Conservation (phyloP, 2,113 vertebrate genomes). For the Microtus montanus region DNA sequence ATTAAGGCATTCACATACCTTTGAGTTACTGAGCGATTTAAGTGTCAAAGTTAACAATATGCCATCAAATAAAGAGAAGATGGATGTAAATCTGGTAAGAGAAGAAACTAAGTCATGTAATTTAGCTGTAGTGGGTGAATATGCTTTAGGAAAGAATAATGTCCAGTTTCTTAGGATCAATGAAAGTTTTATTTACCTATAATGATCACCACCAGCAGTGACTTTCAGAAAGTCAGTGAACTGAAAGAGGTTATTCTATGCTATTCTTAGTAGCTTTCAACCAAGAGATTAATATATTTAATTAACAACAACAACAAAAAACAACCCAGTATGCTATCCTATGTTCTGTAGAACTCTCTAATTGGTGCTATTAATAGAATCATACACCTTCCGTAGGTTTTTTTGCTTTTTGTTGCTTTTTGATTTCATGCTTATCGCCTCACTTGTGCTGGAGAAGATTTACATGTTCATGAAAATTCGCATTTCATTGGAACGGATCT, state of each 20-base stretch:
- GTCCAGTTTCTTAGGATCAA: conserved; percentile 8
- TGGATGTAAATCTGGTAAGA: not conserved
- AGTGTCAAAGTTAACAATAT: conserved; percentile 64
- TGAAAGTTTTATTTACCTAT: conserved; percentile 69
- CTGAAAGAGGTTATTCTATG: not conserved
- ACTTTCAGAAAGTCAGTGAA: conserved; percentile 69
- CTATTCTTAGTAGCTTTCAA: conserved; percentile 13
- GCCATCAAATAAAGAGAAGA: not conserved
- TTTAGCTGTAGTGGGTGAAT: conserved; percentile 47
- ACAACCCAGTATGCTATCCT: not conserved
- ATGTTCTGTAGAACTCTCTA: not conserved
- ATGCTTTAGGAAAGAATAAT: conserved; percentile 68
- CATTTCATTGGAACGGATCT: not conserved
- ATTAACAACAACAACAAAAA: not conserved
- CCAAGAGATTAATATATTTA: not conserved
- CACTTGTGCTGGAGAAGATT: rapidly evolving
- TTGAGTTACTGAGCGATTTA: conserved; percentile 61
- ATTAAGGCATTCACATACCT: conserved; percentile 5
- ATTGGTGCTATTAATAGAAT: not conserved
- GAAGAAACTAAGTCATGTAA: conserved; percentile 63
- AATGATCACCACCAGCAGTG: conserved; percentile 47
- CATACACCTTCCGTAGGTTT: not conserved
- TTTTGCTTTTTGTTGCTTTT: not conserved
- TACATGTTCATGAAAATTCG: not conserved
- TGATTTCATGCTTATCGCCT: not conserved